phyloP scores from a whole-genome alignment of 2,797 vertebrate genomes.

The Chloroceryle inda region DNA sequence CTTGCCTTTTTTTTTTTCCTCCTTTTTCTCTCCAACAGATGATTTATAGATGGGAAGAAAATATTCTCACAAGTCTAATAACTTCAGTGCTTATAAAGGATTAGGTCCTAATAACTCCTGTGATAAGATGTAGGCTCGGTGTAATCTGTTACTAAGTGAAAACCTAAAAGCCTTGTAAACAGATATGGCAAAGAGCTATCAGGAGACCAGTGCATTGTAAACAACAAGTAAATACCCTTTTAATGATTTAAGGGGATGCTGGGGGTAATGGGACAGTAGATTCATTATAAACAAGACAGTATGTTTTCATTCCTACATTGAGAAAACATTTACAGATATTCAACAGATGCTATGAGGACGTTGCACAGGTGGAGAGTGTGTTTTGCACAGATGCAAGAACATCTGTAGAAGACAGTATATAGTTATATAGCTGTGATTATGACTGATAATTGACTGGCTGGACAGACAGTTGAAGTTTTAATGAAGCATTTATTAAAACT shows the following conservation, averaged over 20 bases:
- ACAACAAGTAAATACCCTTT: background rate
- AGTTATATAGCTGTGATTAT: background rate
- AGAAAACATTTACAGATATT: constrained; percentile 11
- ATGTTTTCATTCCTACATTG: background rate
- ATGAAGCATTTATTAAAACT: background rate
- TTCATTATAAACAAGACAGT: background rate
- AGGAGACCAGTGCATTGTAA: background rate
- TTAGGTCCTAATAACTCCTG: constrained; percentile 52
- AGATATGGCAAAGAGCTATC: background rate
- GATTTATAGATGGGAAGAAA: constrained; percentile 34
- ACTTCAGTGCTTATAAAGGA: constrained; percentile 39
- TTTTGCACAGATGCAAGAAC: constrained; percentile 34
- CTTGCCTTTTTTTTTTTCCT: accelerated
- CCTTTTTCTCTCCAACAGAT: background rate
- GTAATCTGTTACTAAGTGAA: constrained; percentile 59
- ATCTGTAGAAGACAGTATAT: constrained; percentile 22
- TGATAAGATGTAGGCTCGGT: constrained; percentile 42
- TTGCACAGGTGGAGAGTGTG: constrained; percentile 3
- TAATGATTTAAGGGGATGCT: background rate
- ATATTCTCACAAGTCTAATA: constrained; percentile 53
- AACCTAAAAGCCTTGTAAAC: constrained; percentile 38
- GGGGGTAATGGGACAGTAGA: background rate
- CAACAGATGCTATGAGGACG: background rate
- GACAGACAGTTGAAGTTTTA: constrained; percentile 29
- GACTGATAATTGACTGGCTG: constrained; percentile 26